These are phyloP conservation scores for Parascotia fuliginaria DNA, from an alignment of 2,888 invertebrate species.

Conservation along the genomic window DNA sequence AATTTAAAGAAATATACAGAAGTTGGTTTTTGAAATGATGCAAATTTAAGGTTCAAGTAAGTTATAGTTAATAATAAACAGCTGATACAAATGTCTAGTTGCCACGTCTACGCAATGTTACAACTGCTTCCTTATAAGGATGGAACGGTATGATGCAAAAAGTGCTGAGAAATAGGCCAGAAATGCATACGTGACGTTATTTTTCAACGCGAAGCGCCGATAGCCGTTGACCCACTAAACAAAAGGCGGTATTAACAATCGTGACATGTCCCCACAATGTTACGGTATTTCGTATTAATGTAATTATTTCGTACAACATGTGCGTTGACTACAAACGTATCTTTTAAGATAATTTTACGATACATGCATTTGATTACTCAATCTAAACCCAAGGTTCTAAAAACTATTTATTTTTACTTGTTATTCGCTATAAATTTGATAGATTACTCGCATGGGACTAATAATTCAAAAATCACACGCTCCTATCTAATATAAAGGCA, in stretches of 20 bases:
- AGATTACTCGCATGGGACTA: slow-evolving; percentile 28
- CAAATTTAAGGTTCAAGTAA: neutral
- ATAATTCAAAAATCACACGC: slow-evolving; percentile 35
- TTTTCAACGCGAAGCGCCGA: slow-evolving; percentile 50
- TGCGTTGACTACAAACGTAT: slow-evolving; percentile 48
- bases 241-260: slow-evolving; percentile 53
- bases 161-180: slow-evolving; percentile 52
- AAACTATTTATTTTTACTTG: slow-evolving; percentile 34
- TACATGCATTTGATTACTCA: slow-evolving; percentile 47
- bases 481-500: too few species aligned
- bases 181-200: slow-evolving; percentile 55
- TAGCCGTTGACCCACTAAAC: slow-evolving; percentile 66
- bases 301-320: slow-evolving; percentile 48
- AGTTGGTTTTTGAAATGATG: too few species aligned
- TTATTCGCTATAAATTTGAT: slow-evolving; percentile 42
- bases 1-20: too few species aligned
- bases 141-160: slow-evolving; percentile 47
- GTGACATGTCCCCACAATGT: slow-evolving; percentile 53
- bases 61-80: neutral
- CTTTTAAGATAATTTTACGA: slow-evolving; percentile 47
- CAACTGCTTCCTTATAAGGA: slow-evolving; percentile 34
- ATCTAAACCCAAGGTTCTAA: slow-evolving; percentile 17
- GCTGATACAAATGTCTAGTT: neutral
- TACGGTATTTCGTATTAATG: slow-evolving; percentile 54
- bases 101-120: slow-evolving; percentile 22